Base-by-base conservation (phyloP, 2,113 vertebrate genomes). In the Camelus bactrianus region DNA sequence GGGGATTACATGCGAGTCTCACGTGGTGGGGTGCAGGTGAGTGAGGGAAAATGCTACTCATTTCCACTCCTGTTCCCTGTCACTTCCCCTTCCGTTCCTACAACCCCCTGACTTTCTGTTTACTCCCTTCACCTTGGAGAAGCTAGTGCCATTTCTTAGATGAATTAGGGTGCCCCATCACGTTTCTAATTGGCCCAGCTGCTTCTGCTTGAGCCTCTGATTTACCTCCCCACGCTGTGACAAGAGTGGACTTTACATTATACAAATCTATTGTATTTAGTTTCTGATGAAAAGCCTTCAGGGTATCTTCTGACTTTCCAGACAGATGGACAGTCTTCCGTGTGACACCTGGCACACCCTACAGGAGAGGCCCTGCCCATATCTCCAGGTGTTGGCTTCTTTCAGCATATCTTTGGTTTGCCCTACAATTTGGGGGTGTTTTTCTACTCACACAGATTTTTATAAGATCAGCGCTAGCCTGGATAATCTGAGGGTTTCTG, bases 21-120 rank as follows among this genome's bases (percentile, higher is more conserved):
- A 50, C 5, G n/a, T 22, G 5, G 1, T 46, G 6, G 26, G 8
- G 1, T 48, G 10, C 0, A 10, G 38, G 42, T 42, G 2, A 3
- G 38, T 12, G 6, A 58, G 0, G 58, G 11, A 6, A 79, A 42
- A 52, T 28, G 17, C 1, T 16, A 13, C 32, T 54, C 5, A 15
- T n/a, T n/a, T 50, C 30, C 65, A 12, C 22, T 54, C 9, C 24
- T 72, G 14, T 20, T 88, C 69, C 28, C 42, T 35, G 13, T 42
- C 15, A 8, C 2, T 70, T 2, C 11, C 8, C 70, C 22, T 60
- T 30, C 22, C 9, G 17, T 80, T 77, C 6, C 19, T 28, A 28
- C 5, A 16, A 0, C 10, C 17, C 9, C 1, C 4, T 11, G 1
- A 17, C 46, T 38, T 24, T 62, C 13, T 26, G 12, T 15, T 19